Evolutionary conservation across 2,113 vertebrate species (phyloP).

Genomic region (Lagopus muta): DNA sequence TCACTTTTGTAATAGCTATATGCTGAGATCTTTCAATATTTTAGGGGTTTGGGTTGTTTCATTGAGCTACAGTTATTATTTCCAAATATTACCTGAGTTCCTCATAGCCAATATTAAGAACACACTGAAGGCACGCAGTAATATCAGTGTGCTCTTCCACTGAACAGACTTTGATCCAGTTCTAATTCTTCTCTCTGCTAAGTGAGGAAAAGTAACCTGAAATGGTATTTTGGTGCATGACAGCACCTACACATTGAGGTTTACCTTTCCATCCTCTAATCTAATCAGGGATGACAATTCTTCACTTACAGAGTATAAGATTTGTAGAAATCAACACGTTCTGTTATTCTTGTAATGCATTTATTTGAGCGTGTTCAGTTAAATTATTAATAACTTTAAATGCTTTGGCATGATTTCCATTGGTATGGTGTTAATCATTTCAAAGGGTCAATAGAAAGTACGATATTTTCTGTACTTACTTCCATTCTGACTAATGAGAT

Average conservation of each 20-base stretch:
- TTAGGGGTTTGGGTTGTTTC: conserved; percentile 9
- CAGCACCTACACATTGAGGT: not conserved
- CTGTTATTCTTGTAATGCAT: not conserved
- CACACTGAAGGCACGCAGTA: not conserved
- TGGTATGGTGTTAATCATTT: not conserved
- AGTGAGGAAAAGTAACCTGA: not conserved
- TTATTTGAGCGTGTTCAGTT: not conserved
- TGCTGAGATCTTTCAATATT: conserved; percentile 5
- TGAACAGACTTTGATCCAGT: not conserved
- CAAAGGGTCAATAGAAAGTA: conserved; percentile 2
- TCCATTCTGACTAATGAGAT: conserved; percentile 9
- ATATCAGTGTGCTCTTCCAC: not conserved
- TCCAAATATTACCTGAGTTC: not conserved
- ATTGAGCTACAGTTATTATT: not conserved
- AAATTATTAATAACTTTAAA: conserved; percentile 11
- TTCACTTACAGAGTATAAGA: not conserved
- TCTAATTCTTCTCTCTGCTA: not conserved
- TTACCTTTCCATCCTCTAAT: not conserved
- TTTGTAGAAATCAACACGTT: not conserved
- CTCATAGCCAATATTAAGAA: not conserved
- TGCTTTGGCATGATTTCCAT: not conserved
- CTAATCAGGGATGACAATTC: not conserved
- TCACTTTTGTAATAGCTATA: not conserved
- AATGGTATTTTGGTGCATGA: not conserved
- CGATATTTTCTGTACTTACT: conserved; percentile 15